Evolutionary conservation across 2,888 invertebrate genomes (phyloP).

Genomic region (Rugalucina vietnamica): DNA sequence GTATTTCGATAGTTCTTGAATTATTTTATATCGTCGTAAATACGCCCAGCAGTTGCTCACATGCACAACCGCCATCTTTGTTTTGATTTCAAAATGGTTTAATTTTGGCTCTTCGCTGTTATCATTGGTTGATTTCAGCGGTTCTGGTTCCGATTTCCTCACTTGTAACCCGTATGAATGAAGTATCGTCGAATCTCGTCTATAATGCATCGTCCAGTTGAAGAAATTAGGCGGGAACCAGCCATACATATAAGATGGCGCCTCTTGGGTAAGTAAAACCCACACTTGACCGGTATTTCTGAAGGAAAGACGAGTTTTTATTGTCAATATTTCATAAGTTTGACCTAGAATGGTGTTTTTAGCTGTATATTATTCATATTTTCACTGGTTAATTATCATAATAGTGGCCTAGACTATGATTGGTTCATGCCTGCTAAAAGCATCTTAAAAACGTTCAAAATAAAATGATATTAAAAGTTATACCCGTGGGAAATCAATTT

Average conservation of each 20-base stretch:
- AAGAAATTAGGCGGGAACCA: conserved; percentile 60
- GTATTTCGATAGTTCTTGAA: conserved; percentile 53
- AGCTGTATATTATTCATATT: too few species aligned
- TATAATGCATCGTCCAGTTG: conserved; percentile 74
- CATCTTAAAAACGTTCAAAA: too few species aligned
- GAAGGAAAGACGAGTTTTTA: too few species aligned
- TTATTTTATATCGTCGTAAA: conserved; percentile 50
- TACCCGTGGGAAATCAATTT: too few species aligned
- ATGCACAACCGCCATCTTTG: conserved; percentile 47
- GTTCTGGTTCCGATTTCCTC: conserved; percentile 37
- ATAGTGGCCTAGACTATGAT: too few species aligned
- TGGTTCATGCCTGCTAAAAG: too few species aligned
- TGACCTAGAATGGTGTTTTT: too few species aligned
- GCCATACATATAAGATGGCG: conserved; percentile 63
- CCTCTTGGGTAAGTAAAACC: conserved; percentile 69
- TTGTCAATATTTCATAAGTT: too few species aligned
- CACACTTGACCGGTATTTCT: conserved; percentile 69
- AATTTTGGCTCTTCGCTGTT: neutral
- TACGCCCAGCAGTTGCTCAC: conserved; percentile 61
- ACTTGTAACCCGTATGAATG: conserved; percentile 59
- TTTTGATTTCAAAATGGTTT: conserved; percentile 34
- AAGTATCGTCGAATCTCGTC: conserved; percentile 70
- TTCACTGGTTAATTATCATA: too few species aligned
- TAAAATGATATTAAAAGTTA: too few species aligned
- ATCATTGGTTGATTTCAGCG: neutral